Percentiles rank a stretch among this genome's conserved stretches.
Conservation (phyloP, 2,113 vertebrate species). For the Antidorcas marsupialis region DNA sequence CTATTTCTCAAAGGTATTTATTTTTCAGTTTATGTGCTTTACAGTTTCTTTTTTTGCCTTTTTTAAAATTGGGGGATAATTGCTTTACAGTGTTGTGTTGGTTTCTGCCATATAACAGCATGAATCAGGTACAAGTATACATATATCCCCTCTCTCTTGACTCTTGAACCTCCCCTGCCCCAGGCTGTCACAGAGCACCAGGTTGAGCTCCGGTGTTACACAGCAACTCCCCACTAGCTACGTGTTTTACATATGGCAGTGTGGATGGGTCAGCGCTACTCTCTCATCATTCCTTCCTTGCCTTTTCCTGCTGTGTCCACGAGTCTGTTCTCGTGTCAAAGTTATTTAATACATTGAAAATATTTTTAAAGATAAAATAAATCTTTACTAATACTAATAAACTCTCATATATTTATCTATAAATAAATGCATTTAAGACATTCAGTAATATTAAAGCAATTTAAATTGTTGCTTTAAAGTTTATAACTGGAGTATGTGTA, state of each 20-base stretch:
- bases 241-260: not conserved
- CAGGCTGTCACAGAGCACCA: not conserved
- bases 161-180: not conserved
- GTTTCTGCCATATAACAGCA: not conserved
- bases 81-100: not conserved
- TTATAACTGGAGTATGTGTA: not conserved
- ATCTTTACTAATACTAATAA: not conserved
- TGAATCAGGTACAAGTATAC: not conserved
- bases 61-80: not conserved
- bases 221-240: not conserved
- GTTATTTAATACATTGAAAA: not conserved
- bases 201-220: not conserved
- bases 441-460: conserved; percentile 1
- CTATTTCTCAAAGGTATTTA: not conserved
- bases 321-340: not conserved
- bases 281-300: not conserved
- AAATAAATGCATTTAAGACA: not conserved
- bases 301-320: not conserved
- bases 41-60: not conserved
- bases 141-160: not conserved
- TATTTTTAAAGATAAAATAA: not conserved
- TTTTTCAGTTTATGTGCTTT: not conserved
- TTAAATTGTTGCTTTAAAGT: conserved; percentile 15
- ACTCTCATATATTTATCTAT: not conserved
- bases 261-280: not conserved